Evolutionary conservation across 2,888 invertebrate genomes (phyloP).

Genomic region (Polydrusus cervinus): DNA sequence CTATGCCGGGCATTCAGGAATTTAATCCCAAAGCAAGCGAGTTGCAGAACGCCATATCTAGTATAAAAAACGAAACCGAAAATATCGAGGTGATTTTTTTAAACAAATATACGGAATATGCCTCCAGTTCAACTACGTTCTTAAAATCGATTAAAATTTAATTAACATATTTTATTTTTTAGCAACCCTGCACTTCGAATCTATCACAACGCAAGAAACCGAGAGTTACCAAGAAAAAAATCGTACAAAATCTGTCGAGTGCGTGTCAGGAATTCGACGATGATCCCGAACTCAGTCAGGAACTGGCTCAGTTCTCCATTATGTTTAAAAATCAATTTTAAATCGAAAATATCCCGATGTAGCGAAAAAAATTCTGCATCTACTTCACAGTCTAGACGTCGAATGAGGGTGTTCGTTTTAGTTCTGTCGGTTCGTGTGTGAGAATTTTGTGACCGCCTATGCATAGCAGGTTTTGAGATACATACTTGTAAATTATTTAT

Average conservation of each 20-base stretch:
- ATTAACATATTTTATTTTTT: neutral
- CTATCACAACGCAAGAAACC: conserved; percentile 2
- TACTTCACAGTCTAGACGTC: no score
- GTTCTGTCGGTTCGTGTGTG: no score
- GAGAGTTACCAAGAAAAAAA: conserved; percentile 14
- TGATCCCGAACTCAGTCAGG: conserved; percentile 69
- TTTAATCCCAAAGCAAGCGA: conserved; percentile 57
- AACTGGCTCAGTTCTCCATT: conserved; percentile 67
- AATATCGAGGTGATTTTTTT: conserved; percentile 23
- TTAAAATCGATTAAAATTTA: neutral
- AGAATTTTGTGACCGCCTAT: no score
- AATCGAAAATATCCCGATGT: neutral
- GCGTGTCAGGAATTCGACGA: conserved; percentile 66
- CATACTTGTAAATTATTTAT: no score
- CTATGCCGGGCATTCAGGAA: conserved; percentile 47
- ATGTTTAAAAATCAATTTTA: conserved; percentile 55
- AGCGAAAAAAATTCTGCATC: no score
- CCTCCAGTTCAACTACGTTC: no score
- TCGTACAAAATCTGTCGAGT: conserved; percentile 41
- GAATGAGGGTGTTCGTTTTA: no score
- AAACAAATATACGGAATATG: no score
- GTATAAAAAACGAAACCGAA: conserved; percentile 56
- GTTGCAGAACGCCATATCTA: conserved; percentile 62
- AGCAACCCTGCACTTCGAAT: conserved; percentile 18
- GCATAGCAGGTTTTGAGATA: no score